These are phyloP conservation scores for Platyura marginata DNA, from an alignment of 1,140 invertebrate species.

Conservation along the genomic window DNA sequence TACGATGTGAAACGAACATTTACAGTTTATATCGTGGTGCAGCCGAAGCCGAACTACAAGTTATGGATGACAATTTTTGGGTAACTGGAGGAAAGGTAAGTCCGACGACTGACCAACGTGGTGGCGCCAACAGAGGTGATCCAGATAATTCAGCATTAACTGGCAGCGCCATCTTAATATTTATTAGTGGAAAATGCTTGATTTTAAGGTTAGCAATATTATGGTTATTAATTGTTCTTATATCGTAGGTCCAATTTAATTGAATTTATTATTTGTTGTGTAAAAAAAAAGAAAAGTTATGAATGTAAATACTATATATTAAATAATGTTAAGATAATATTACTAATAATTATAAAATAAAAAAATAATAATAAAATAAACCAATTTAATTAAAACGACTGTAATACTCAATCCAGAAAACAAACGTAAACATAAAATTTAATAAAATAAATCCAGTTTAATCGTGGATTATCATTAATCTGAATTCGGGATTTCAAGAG, in stretches of 20 bases:
- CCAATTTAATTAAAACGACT: background rate
- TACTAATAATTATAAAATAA: background rate
- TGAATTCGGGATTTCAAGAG: too few species aligned
- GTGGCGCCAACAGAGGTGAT: slow-evolving; percentile 1
- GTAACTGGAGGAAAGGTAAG: slow-evolving; percentile 1
- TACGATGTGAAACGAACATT: slow-evolving; percentile 3
- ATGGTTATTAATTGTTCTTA: background rate
- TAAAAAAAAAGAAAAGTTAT: background rate
- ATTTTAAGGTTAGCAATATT: background rate
- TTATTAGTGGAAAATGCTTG: background rate
- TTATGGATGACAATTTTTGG: slow-evolving; percentile 2
- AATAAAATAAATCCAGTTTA: too few species aligned
- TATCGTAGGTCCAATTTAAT: background rate
- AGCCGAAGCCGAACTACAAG: slow-evolving; percentile 1
- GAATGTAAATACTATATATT: background rate
- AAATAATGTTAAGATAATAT: background rate
- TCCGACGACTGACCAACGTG: slow-evolving; percentile 2
- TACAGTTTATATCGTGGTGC: slow-evolving; percentile 2
- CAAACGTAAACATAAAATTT: too few species aligned
- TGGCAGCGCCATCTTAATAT: background rate
- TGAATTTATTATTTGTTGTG: background rate
- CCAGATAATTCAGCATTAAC: slow-evolving; percentile 2
- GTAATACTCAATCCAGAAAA: too few species aligned
- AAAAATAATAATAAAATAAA: background rate
- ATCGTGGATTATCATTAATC: too few species aligned